These are phyloP conservation scores for Leuciscus waleckii DNA, from an alignment of 2,797 vertebrate species.

Conservation along the genomic window DNA sequence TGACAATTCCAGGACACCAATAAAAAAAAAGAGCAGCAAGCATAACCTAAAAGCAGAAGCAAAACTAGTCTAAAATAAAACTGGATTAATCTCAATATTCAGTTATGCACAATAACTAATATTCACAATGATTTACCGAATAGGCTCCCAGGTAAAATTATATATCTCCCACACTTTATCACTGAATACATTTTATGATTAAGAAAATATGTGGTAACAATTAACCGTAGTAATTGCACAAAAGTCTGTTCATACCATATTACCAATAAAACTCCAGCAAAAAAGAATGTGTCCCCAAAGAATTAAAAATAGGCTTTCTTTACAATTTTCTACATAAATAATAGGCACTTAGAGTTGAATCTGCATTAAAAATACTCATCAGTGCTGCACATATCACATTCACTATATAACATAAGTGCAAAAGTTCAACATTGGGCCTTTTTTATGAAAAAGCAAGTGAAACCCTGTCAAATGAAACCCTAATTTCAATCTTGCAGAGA, in stretches of 20 bases:
- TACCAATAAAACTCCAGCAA: neutral
- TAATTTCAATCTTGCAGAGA: neutral
- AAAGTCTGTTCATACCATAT: neutral
- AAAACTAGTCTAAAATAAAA: neutral
- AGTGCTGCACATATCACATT: neutral
- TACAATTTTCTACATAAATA: neutral
- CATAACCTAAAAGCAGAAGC: neutral
- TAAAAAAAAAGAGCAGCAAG: neutral
- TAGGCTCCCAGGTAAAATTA: neutral
- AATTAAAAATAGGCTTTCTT: neutral
- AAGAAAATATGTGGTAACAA: neutral
- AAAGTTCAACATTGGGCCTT: neutral
- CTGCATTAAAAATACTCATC: neutral
- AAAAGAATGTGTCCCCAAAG: neutral
- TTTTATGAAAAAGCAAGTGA: conserved; percentile 15
- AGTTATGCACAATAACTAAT: neutral
- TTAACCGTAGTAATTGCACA: neutral
- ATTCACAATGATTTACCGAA: neutral
- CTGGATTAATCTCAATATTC: neutral
- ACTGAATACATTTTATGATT: neutral
- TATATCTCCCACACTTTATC: neutral
- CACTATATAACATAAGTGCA: neutral
- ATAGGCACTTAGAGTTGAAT: neutral
- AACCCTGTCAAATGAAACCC: neutral
- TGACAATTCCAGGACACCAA: conserved; percentile 54